Evolutionary conservation across 2,113 vertebrate species (phyloP), one percentile per base, ranked within the genome.

Genomic region (Protomyctophum bolini): DNA sequence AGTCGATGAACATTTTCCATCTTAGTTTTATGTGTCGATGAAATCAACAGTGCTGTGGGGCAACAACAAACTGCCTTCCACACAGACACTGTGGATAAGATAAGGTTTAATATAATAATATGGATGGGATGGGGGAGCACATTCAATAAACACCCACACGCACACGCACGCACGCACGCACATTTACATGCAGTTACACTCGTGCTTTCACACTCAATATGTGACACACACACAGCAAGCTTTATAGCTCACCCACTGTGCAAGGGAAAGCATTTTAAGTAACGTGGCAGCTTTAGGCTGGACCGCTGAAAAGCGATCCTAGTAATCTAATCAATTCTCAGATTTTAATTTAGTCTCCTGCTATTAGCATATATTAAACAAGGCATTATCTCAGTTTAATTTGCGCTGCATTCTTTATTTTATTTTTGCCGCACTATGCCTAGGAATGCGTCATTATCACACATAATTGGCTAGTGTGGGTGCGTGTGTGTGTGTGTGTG

Each of bases 291-390:
- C 33, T 71, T 78, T 83, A 69, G 63, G 55, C 62, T 70, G 54
- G 73, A 75, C 54, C 49, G 50, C 58, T 72, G 73, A 80, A 85
- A 87, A 28, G 47, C 68, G 68, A 72, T 75, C 66, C 66, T 67
- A 58, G 63, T 77, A 76, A 84, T 87, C 81, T 77, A 76, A 83
- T 72, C 64, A 12, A 47, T 76, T 78, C 80, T 64, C 48, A 63
- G 58, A 33, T 85, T 84, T 86, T 73, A 66, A 72, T 70, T 79
- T 78, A n/a, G 56, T 66, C 68, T 10, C 41, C 63, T 67, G 68
- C 70, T 70, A 85, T 83, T 83, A 80, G 82, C 72, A 72, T 79
- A 78, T 48, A 79, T 85, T 81, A 73, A 77, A 84, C 52, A 82
- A 60, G 66, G 72, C 57, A 76, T 75, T 80, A 70, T 70, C 59